Base-by-base conservation (phyloP, 2,888 invertebrate genomes). In the Aleiodes alternator region DNA sequence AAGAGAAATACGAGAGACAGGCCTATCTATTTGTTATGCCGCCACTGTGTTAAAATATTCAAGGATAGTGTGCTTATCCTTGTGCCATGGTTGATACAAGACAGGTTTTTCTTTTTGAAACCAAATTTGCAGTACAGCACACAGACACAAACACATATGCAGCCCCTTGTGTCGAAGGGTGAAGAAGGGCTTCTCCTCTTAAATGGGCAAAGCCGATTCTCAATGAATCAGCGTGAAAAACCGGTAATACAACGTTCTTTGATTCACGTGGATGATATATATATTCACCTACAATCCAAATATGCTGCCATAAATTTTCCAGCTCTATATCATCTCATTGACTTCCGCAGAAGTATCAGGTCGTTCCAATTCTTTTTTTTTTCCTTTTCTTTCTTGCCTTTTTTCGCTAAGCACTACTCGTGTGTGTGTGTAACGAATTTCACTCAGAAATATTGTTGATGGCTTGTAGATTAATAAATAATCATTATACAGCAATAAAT, bases 401-500 rank as follows among this genome's bases (percentile, higher is more conserved):
- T 2, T 23, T 23, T 23, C 23, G 23, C 23, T 23, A 23, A 23
- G 23, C 23, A 23, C 23, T 23, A 23, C 23, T 1, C 2, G 23
- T 23, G 23, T 23, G 23, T 23, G 23, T 23, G 23, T 72, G 76
- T 79, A 81, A 81, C 81, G 79, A 81, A 82, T 81, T 34, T 81
- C 79, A 80, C 79, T 77, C 77, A 82, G 83, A 81, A 81, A 81
- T 82, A 84, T 82, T 82, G 83, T 83, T 84, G 84, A 84, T 83
- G 83, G 81, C 80, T 77, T 80, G 50, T 80, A 83, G 83, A 87
- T 87, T 87, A 87, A 87, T 87, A 87, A 87, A 87, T 87, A 87
- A 87, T 87, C 85, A 87, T 87, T 87, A 87, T 82, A 80, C 81
- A 80, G 85, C 86, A 87, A 87, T 87, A 87, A 87, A 87, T 87